phyloP scores from a whole-genome alignment of 2,888 invertebrate species.

The Yponomeuta cagnagella region DNA sequence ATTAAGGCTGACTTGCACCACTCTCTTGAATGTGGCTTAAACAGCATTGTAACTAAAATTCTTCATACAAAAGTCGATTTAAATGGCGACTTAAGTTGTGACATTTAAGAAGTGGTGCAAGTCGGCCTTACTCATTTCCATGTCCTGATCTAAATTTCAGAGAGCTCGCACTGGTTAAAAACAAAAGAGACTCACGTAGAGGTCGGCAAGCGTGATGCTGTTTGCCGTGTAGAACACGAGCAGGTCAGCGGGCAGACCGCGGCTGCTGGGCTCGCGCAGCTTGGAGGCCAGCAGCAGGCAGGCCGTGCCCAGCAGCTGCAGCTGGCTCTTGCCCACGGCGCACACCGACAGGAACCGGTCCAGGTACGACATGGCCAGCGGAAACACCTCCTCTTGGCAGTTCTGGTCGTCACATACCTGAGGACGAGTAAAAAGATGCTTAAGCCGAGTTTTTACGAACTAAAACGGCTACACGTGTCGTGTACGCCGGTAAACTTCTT shows the following conservation, averaged over 20 bases:
- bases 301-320: constrained; percentile 94
- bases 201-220: constrained; percentile 89
- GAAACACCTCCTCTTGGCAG: constrained; percentile 95
- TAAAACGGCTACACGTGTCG: too few species aligned
- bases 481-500: too few species aligned
- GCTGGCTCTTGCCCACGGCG: constrained; percentile 87
- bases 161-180: neutral
- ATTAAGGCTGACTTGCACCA: too few species aligned
- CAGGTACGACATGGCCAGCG: constrained; percentile 93
- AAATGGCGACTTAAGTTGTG: too few species aligned
- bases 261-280: constrained; percentile 86
- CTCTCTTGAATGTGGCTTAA: too few species aligned
- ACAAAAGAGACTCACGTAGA: constrained; percentile 84
- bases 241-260: constrained; percentile 85
- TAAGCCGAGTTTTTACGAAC: neutral
- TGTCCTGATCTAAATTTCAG: too few species aligned
- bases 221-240: constrained; percentile 96
- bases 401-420: constrained; percentile 96
- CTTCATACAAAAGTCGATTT: too few species aligned
- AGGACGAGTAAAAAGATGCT: constrained; percentile 29
- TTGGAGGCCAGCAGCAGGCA: constrained; percentile 96
- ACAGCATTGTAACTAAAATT: too few species aligned
- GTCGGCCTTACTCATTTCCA: too few species aligned
- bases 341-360: constrained; percentile 94
- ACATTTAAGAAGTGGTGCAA: too few species aligned